A percentile compares a stretch with the other conserved stretches of the same genome.
Evolutionary conservation across 2,888 invertebrate genomes (phyloP).

Genomic region (Pemphredon lugubris): DNA sequence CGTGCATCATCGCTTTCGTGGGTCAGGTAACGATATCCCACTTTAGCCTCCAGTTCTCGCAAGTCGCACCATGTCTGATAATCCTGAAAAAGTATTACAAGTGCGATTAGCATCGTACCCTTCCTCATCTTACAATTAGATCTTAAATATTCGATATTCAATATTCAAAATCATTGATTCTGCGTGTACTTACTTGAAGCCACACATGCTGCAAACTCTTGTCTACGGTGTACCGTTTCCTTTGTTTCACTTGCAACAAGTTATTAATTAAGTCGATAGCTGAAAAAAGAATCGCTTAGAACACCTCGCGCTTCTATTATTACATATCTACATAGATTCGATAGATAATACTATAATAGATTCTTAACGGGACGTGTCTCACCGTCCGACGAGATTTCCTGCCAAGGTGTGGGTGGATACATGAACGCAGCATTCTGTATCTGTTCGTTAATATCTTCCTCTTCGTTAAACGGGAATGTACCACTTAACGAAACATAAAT

Average conservation of each 20-base stretch:
- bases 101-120: background rate
- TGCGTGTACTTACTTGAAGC: slow-evolving; percentile 89
- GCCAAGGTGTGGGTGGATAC: slow-evolving; percentile 99
- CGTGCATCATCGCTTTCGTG: slow-evolving; percentile 96
- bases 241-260: slow-evolving; percentile 97
- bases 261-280: slow-evolving; percentile 99
- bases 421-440: slow-evolving; percentile 99
- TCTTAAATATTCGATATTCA: background rate
- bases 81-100: slow-evolving; percentile 82
- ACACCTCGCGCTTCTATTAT: background rate
- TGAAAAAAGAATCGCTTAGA: slow-evolving; percentile 76
- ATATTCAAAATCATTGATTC: background rate
- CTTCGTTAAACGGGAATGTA: slow-evolving; percentile 99
- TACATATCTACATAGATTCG: background rate
- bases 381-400: slow-evolving; percentile 96
- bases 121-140: background rate
- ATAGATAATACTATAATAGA: no score
- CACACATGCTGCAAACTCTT: slow-evolving; percentile 97
- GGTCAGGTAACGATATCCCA: slow-evolving; percentile 91
- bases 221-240: slow-evolving; percentile 97
- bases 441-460: slow-evolving; percentile 99
- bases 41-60: slow-evolving; percentile 89
- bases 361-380: no score
- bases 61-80: slow-evolving; percentile 97
- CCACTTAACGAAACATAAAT: slow-evolving; percentile 99